Evolutionary conservation across 2,113 vertebrate species (phyloP), one percentile per base, ranked within the genome.

Genomic region (Sceloporus tristichus): DNA sequence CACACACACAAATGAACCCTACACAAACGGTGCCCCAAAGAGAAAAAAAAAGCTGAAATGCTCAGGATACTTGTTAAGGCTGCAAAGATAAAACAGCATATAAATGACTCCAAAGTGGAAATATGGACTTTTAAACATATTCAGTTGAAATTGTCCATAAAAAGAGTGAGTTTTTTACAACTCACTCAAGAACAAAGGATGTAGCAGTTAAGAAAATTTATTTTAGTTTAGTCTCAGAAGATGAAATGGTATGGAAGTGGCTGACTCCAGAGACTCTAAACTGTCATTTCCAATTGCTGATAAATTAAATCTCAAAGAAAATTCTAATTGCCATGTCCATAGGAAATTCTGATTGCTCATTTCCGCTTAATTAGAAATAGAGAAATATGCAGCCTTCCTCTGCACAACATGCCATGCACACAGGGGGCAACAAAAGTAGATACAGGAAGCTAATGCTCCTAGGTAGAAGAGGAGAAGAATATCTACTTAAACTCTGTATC

Each of bases 181-280:
- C 34, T 0, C 1, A 56, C 34, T 0, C 1, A 86, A 87, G 83
- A 86, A 74, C 75, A 83, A 89, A 92, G 53, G 86, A 1, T 18
- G 68, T 71, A 92, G 87, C 82, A 29, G 4, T 42, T 7, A 18
- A 5, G 56, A 34, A 13, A 66, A 40, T 40, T 81, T 85, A 79
- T 53, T 91, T 66, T 76, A 89, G 88, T 91, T 66, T 76, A 89
- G 88, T 76, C 21, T 87, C 80, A 48, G 85, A 77, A 71, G 88
- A 70, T 23, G 23, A 80, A 85, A 87, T 29, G 0, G 3, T 82
- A 68, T 23, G 0, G 79, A 62, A 89, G 83, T 54, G 85, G 77
- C 66, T 34, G 66, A 38, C 16, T 53, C 1, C 25, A 5, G 13
- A 82, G 42, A 5, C 0, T 34, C n/a, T 27, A 0, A 0, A 18